Conservation (phyloP, 2,888 invertebrate genomes). For the Agrotis puta region DNA sequence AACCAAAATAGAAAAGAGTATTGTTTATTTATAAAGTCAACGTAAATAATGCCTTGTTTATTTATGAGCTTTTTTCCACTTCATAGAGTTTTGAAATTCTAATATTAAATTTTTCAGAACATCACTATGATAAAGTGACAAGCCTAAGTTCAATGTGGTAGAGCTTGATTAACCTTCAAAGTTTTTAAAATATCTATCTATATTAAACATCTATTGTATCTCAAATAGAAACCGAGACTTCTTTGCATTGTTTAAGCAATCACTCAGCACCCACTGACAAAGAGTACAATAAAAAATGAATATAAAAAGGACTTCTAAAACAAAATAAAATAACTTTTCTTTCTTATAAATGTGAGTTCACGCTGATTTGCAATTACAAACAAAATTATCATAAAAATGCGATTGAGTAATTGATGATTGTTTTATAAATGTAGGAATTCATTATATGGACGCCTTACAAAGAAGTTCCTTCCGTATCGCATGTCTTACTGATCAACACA, state of each 20-base stretch:
- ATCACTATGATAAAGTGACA: not conserved
- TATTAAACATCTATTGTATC: not conserved
- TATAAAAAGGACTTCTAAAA: no score
- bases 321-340: no score
- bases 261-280: no score
- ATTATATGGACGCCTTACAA: not conserved
- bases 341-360: not conserved
- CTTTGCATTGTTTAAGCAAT: no score
- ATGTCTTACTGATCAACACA: not conserved
- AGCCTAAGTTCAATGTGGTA: not conserved
- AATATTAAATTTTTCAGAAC: conserved; percentile 23
- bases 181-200: no score
- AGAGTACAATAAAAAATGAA: no score
- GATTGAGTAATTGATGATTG: conserved; percentile 3
- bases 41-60: conserved; percentile 31
- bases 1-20: conserved; percentile 27
- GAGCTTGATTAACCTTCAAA: no score
- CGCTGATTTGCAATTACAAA: conserved; percentile 8
- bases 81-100: conserved; percentile 32
- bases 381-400: conserved; percentile 11
- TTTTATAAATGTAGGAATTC: conserved; percentile 2
- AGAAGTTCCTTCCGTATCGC: not conserved
- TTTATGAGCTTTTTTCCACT: conserved; percentile 38
- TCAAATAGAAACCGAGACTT: not conserved
- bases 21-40: conserved; percentile 34